Percentiles rank a stretch among this genome's conserved stretches.
phyloP scores from a whole-genome alignment of 2,113 vertebrate species.

The Hydropotes inermis region DNA sequence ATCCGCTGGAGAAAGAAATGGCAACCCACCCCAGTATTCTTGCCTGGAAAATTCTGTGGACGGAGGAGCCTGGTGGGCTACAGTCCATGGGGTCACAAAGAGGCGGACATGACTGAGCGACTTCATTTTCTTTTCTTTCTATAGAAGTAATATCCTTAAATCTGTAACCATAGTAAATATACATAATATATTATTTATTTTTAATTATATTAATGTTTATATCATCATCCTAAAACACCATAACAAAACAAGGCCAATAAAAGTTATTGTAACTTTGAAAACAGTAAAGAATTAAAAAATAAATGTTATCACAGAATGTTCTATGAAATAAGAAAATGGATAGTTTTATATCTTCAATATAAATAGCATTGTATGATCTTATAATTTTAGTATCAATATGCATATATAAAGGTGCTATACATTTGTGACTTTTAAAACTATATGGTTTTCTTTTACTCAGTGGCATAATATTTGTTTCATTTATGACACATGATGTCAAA shows the following conservation, averaged over 20 bases:
- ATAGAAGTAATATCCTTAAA: background rate
- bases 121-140: background rate
- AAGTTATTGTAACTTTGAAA: background rate
- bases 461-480: background rate
- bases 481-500: background rate
- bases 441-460: background rate
- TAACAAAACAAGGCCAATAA: background rate
- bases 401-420: background rate
- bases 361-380: background rate
- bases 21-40: too few relatives aligned
- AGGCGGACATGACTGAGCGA: fast-evolving
- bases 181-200: background rate
- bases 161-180: background rate
- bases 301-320: background rate
- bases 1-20: background rate
- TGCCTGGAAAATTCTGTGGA: background rate
- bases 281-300: background rate
- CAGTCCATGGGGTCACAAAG: background rate
- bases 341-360: background rate
- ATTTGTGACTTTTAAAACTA: background rate
- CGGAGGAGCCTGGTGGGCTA: background rate
- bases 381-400: background rate
- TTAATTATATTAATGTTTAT: background rate
- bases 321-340: background rate
- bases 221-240: background rate